These are phyloP conservation scores for Mongoloraphidia duomilia DNA, from an alignment of 2,888 invertebrate species.

Conservation along the genomic window DNA sequence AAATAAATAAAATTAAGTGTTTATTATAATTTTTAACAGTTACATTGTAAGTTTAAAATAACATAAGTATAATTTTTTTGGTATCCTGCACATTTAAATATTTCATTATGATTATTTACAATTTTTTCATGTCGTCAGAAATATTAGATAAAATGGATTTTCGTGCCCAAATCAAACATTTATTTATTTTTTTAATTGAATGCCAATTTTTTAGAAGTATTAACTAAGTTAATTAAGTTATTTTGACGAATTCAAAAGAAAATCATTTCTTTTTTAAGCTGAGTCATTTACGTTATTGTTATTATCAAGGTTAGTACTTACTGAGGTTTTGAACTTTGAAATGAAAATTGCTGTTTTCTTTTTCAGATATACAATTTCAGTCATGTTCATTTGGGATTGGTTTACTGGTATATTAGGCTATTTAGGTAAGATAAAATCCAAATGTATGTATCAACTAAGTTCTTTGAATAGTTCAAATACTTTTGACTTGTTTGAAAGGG, in stretches of 20 bases:
- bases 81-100: too few relatives aligned
- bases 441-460: slow-evolving; percentile 3
- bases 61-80: too few relatives aligned
- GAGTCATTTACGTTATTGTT: not conserved
- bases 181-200: not conserved
- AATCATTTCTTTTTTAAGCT: not conserved
- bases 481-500: not conserved
- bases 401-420: slow-evolving; percentile 87
- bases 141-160: too few relatives aligned
- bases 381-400: slow-evolving; percentile 94
- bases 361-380: slow-evolving; percentile 9
- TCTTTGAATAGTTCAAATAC: slow-evolving; percentile 9
- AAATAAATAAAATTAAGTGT: too few relatives aligned
- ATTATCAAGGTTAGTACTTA: not conserved
- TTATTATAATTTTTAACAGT: too few relatives aligned
- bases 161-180: too few relatives aligned
- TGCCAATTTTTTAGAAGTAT: not conserved
- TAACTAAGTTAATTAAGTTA: not conserved
- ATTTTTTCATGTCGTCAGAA: too few relatives aligned
- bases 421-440: slow-evolving; percentile 53
- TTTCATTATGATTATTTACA: too few relatives aligned
- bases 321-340: not conserved
- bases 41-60: too few relatives aligned
- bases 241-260: not conserved
- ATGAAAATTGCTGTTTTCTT: not conserved